Conservation (phyloP, 2,888 invertebrate genomes). For the Eilema sororculum region DNA sequence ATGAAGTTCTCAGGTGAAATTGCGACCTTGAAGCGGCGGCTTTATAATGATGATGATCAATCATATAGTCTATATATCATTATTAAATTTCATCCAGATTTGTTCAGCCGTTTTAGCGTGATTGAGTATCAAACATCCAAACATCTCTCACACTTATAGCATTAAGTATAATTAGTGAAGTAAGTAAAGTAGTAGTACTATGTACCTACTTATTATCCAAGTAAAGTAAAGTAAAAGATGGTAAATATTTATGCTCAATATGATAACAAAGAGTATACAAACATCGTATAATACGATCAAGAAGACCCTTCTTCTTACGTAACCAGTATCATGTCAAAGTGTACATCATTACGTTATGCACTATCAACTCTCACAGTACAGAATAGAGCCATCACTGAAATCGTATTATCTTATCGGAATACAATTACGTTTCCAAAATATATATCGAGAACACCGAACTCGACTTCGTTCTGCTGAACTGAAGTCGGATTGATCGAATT, state of each 20-base stretch:
- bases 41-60: too few species aligned
- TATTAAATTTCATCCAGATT: too few species aligned
- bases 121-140: too few species aligned
- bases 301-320: neutral
- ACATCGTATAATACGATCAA: neutral
- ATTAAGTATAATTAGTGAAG: too few species aligned
- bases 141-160: too few species aligned
- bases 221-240: neutral
- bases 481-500: constrained; percentile 33
- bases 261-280: neutral
- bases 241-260: neutral
- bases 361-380: neutral
- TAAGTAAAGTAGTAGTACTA: too few species aligned
- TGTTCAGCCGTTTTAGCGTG: too few species aligned
- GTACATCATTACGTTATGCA: constrained; percentile 9
- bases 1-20: too few species aligned
- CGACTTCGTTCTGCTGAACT: constrained; percentile 25
- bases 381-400: constrained; percentile 10
- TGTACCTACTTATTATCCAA: too few species aligned
- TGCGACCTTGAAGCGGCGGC: too few species aligned
- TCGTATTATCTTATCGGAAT: constrained; percentile 24
- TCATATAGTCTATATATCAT: too few species aligned
- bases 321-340: neutral
- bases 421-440: constrained; percentile 31
- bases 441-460: constrained; percentile 22